phyloP scores from a whole-genome alignment of 2,113 vertebrate genomes.

The Catharus minimus region DNA sequence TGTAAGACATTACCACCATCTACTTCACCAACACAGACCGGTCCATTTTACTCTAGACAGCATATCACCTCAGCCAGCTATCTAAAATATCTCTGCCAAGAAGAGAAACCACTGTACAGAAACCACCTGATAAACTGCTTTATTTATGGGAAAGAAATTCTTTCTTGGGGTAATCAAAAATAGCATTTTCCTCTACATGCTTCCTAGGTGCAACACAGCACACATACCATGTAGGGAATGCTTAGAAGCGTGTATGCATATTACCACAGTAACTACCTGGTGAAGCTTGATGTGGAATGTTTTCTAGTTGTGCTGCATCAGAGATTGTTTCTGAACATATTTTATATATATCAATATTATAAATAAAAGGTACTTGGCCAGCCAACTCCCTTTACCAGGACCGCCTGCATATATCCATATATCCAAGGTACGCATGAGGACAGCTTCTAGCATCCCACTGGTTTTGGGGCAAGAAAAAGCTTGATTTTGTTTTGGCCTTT shows the following conservation, averaged over 20 bases:
- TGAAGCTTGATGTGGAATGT: not conserved
- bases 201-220: not conserved
- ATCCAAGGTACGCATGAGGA: fast-evolving
- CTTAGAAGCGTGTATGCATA: not conserved
- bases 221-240: not conserved
- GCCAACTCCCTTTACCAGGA: not conserved
- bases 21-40: fast-evolving
- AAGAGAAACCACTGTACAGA: not conserved
- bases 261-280: not conserved
- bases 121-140: not conserved
- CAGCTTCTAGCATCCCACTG: not conserved
- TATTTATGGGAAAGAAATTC: not conserved
- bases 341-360: not conserved
- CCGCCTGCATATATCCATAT: not conserved
- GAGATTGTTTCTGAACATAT: not conserved
- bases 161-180: not conserved
- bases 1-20: not conserved
- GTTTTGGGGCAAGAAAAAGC: not conserved
- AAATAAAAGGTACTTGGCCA: not conserved
- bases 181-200: not conserved
- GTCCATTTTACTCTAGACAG: not conserved
- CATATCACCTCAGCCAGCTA: not conserved
- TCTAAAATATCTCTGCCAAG: not conserved
- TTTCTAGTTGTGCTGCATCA: not conserved
- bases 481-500: not conserved